Conservation (phyloP, 1,140 invertebrate genomes). For the Agrilus planipennis region DNA sequence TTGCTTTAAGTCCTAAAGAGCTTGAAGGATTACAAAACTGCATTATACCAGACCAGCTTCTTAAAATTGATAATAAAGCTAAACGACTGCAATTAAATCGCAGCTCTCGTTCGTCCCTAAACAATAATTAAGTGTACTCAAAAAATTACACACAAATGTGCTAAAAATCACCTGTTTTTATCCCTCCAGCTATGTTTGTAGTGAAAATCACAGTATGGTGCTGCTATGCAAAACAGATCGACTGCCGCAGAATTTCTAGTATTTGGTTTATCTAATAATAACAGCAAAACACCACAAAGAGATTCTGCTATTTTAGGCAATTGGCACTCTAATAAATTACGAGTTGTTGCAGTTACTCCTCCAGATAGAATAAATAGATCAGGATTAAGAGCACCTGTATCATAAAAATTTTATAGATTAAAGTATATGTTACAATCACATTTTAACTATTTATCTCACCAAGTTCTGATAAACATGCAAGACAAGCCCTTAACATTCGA, state of each 20-base stretch:
- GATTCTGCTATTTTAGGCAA: conserved; percentile 71
- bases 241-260: conserved; percentile 61
- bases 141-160: conserved; percentile 2
- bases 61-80: conserved; percentile 70
- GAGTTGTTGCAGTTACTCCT: conserved; percentile 68
- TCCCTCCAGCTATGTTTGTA: conserved; percentile 42
- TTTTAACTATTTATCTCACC: conserved; percentile 36
- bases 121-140: conserved; percentile 15
- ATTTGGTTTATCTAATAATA: conserved; percentile 75
- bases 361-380: conserved; percentile 68
- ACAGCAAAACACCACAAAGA: conserved; percentile 73
- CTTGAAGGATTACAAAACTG: conserved; percentile 71
- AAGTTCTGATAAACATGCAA: conserved; percentile 79
- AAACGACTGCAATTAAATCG: conserved; percentile 72
- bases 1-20: conserved; percentile 61
- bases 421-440: not conserved
- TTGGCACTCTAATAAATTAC: conserved; percentile 69
- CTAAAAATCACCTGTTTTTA: conserved; percentile 22
- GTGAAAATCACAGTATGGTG: conserved; percentile 87
- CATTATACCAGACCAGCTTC: conserved; percentile 81
- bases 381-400: conserved; percentile 63
- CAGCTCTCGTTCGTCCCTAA: conserved; percentile 68
- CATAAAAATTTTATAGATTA: not conserved
- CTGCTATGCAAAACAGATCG: conserved; percentile 71
- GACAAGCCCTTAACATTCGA: conserved; percentile 62